Percentiles rank a stretch among this genome's conserved stretches.
phyloP scores from a whole-genome alignment of 1,140 invertebrate genomes.

The Hirudo medicinalis region DNA sequence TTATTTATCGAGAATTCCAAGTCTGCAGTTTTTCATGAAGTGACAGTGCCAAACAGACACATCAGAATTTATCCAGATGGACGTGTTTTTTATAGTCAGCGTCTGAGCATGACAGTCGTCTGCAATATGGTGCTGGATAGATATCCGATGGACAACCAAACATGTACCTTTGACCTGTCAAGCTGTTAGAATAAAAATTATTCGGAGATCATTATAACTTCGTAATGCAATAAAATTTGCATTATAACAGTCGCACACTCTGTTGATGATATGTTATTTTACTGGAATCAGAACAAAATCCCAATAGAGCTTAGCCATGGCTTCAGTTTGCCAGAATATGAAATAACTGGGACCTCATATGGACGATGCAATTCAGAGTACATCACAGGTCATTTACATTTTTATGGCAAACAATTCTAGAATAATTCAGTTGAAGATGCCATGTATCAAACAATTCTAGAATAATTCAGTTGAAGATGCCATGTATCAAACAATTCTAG shows the following conservation, averaged over 20 bases:
- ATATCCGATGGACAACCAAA: constrained; percentile 27
- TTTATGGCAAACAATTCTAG: too few relatives aligned
- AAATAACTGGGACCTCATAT: background rate
- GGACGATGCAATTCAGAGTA: background rate
- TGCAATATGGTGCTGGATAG: constrained; percentile 26
- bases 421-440: too few relatives aligned
- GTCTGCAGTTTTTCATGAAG: background rate
- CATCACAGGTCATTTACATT: too few relatives aligned
- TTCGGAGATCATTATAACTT: background rate
- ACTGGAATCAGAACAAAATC: constrained; percentile 6
- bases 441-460: too few relatives aligned
- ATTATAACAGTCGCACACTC: constrained; percentile 14
- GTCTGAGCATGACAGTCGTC: constrained; percentile 18
- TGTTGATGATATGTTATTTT: constrained; percentile 15
- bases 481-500: too few relatives aligned
- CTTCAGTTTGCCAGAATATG: constrained; percentile 16
- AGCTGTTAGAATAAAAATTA: background rate
- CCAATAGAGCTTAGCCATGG: constrained; percentile 9
- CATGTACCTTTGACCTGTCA: constrained; percentile 21
- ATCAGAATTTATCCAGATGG: background rate
- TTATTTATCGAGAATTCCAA: constrained; percentile 55
- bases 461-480: too few relatives aligned
- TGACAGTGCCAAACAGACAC: background rate
- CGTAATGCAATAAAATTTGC: background rate
- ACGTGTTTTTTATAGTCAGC: background rate